phyloP scores from a whole-genome alignment of 2,888 invertebrate species.

The Meteorus cinctellus region DNA sequence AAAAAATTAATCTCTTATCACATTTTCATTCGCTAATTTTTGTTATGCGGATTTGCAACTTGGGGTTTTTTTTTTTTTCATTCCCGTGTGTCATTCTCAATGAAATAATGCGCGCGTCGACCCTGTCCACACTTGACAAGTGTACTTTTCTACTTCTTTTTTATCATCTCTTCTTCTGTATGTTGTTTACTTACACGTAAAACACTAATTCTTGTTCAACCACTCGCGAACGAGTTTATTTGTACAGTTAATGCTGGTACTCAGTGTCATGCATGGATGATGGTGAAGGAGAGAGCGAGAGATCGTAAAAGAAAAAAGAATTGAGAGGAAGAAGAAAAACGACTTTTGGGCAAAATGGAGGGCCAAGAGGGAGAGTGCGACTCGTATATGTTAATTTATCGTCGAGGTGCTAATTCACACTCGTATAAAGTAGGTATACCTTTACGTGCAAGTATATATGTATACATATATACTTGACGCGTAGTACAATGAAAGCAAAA shows the following conservation, averaged over 20 bases:
- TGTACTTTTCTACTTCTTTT: slow-evolving; percentile 25
- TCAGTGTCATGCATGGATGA: slow-evolving; percentile 40
- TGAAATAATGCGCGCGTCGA: slow-evolving; percentile 43
- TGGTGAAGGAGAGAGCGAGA: slow-evolving; percentile 1
- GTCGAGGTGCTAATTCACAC: slow-evolving; percentile 46
- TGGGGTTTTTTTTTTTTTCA: not conserved
- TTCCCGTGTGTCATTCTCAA: not conserved
- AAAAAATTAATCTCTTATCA: too few relatives aligned
- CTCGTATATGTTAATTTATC: slow-evolving; percentile 52
- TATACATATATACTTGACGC: slow-evolving; percentile 2
- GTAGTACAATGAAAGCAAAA: slow-evolving; percentile 3
- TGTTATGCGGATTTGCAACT: not conserved
- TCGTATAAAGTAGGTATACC: not conserved
- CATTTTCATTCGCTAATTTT: too few relatives aligned
- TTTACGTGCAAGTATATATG: too few relatives aligned
- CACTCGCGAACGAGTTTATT: slow-evolving; percentile 63
- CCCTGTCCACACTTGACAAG: not conserved
- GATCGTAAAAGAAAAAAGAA: not conserved
- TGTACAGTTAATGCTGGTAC: slow-evolving; percentile 68
- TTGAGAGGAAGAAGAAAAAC: slow-evolving; percentile 35
- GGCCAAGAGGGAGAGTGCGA: not conserved
- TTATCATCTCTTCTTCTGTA: slow-evolving; percentile 43
- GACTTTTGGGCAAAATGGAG: slow-evolving; percentile 22
- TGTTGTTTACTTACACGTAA: slow-evolving; percentile 43
- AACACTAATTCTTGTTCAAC: slow-evolving; percentile 62